Conservation (phyloP, 2,797 vertebrate species). For the Phaenicophaeus curvirostris region DNA sequence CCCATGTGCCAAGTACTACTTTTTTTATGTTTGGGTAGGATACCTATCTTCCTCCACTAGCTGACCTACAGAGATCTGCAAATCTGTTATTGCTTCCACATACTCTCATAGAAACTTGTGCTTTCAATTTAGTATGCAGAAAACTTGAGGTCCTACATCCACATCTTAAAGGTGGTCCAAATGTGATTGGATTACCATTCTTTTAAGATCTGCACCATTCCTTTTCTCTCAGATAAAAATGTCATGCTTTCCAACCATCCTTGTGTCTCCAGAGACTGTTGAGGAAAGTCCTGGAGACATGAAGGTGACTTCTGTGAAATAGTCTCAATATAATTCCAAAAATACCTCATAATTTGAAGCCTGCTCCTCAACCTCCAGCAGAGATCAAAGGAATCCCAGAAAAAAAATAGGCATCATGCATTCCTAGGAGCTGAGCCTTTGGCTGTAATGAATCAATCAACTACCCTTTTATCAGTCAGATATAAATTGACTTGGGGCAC, state of each 20-base stretch:
- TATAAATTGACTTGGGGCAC: slow-evolving; percentile 27
- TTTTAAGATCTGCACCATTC: not conserved
- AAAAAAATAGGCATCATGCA: slow-evolving; percentile 3
- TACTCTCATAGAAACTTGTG: not conserved
- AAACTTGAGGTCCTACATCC: not conserved
- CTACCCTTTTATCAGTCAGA: slow-evolving; percentile 31
- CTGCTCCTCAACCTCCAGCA: slow-evolving; percentile 27
- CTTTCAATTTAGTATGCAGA: not conserved
- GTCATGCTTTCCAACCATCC: not conserved
- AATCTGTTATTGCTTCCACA: not conserved
- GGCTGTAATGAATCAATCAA: slow-evolving; percentile 41
- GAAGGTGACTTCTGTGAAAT: slow-evolving; percentile 50
- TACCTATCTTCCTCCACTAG: not conserved
- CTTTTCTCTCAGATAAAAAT: not conserved
- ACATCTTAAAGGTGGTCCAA: not conserved
- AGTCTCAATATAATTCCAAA: slow-evolving; percentile 31
- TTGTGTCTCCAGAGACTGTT: not conserved
- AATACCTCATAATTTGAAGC: slow-evolving; percentile 46
- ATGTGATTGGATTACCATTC: not conserved
- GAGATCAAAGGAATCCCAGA: slow-evolving; percentile 45
- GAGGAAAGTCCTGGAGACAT: not conserved
- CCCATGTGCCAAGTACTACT: not conserved
- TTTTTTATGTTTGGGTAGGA: not conserved
- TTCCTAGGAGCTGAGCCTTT: slow-evolving; percentile 50
- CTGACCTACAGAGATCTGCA: not conserved